Evolutionary conservation across 1,140 invertebrate genomes (phyloP), one percentile per base, ranked within the genome.

Genomic region (Thaumetopoea pityocampa): DNA sequence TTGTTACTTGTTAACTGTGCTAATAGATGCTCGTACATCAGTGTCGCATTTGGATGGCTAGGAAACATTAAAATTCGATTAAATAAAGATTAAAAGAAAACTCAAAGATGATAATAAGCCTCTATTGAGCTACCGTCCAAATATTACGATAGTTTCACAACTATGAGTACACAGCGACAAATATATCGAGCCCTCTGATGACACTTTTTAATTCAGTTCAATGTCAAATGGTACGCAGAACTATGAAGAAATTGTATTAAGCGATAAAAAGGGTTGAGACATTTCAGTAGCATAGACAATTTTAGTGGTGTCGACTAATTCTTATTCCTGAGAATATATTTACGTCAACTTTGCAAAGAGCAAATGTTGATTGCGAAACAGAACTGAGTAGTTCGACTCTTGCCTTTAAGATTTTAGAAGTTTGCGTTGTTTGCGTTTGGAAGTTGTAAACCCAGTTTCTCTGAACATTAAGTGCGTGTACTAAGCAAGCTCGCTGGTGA

Each of bases 371-470:
- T 77, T 77, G 63, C 61, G 63, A 69, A 64, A 73, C 53, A 50
- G 43, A 46, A 44, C 49, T 59, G 44, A 60, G 53, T 43, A 55
- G 42, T 52, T 61, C 50, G 51, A 27, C 55, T 61, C 57, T 64
- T 55, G 57, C 63, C 50, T 71, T 72, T 67, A 46, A 62, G 58
- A 68, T 67, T 70, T 71, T 65, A 71, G 67, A 65, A 69, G 67
- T n/a, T n/a, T n/a, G n/a, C n/a, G n/a, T n/a, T 76, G 65, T 76
- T 78, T 71, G 74, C 57, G 61, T 74, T 64, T 61, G 51, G 34
- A 60, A 47, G 69, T 49, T 67, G 69, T 79, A 79, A 79, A 79
- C 74, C 74, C 67, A 76, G 67, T 69, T 77, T 65, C 58, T 62
- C 38, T 47, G 59, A 59, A 59, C 42, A 44, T 45, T 64, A 42